Conservation (phyloP, 2,797 vertebrate species). For the Ptychadena robeensis region DNA sequence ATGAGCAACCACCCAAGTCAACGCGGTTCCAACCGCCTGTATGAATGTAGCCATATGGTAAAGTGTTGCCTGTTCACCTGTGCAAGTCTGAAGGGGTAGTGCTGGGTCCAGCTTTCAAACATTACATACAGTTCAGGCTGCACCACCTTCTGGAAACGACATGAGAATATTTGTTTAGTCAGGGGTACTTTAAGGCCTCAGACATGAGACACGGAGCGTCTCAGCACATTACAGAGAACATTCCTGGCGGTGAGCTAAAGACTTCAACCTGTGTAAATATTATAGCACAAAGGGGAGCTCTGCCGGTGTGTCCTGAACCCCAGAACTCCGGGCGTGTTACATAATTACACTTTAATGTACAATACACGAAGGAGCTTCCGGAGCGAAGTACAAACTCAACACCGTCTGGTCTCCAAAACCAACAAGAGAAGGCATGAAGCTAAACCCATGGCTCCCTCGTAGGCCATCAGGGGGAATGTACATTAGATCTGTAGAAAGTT, state of each 20-base stretch:
- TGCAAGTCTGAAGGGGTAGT: too few relatives aligned
- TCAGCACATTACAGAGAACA: not conserved
- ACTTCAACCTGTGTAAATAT: constrained; percentile 57
- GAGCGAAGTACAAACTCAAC: constrained; percentile 13
- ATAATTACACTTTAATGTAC: constrained; percentile 59
- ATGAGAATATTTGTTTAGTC: not conserved
- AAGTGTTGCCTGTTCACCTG: too few relatives aligned
- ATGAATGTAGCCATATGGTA: too few relatives aligned
- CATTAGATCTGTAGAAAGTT: not conserved
- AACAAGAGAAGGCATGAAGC: constrained; percentile 38
- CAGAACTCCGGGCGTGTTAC: constrained; percentile 20
- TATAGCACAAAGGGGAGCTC: not conserved
- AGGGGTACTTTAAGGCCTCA: not conserved
- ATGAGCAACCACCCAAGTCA: too few relatives aligned
- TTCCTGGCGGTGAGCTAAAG: constrained; percentile 33
- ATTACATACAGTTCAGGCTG: too few relatives aligned
- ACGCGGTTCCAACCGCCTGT: too few relatives aligned
- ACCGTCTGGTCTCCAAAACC: constrained; percentile 45
- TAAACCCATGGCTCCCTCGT: not conserved
- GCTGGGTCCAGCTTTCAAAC: too few relatives aligned
- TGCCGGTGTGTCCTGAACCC: not conserved
- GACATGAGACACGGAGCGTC: constrained; percentile 5
- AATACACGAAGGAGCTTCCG: constrained; percentile 46
- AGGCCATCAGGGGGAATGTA: not conserved
- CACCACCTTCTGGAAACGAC: not conserved